Conservation (phyloP, 2,888 invertebrate species). For the Drymonia ruficornis region DNA sequence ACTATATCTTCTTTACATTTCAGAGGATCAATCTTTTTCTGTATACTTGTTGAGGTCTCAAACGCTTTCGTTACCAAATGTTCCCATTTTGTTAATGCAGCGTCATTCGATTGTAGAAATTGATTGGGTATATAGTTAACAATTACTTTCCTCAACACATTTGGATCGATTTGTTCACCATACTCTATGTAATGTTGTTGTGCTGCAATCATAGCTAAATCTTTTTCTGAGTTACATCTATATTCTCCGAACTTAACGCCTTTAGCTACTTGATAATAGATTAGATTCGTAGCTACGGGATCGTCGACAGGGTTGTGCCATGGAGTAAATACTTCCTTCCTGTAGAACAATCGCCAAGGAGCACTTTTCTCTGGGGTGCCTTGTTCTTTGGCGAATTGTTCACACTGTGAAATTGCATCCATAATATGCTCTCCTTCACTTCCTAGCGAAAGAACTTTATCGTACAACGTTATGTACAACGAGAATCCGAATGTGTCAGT, state of each 20-base stretch:
- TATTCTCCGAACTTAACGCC: constrained; percentile 98
- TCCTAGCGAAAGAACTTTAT: constrained; percentile 95
- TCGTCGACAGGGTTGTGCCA: constrained; percentile 96
- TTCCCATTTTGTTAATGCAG: constrained; percentile 89
- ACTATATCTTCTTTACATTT: constrained; percentile 96
- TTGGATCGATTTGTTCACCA: constrained; percentile 87
- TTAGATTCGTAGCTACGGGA: constrained; percentile 92
- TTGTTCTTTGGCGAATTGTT: constrained; percentile 96
- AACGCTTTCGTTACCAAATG: constrained; percentile 89
- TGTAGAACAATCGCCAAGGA: constrained; percentile 94
- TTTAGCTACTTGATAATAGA: constrained; percentile 94
- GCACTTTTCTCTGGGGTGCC: constrained; percentile 93
- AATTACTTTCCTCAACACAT: constrained; percentile 88
- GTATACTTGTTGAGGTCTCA: constrained; percentile 88
- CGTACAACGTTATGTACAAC: constrained; percentile 94
- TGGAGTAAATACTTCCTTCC: constrained; percentile 95
- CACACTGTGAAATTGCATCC: constrained; percentile 98
- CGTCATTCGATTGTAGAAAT: constrained; percentile 86
- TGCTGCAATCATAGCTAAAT: constrained; percentile 94
- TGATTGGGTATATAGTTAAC: constrained; percentile 93
- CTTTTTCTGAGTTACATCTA: constrained; percentile 92
- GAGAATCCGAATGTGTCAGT: constrained; percentile 96
- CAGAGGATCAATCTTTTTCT: constrained; percentile 86
- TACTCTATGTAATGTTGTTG: constrained; percentile 96
- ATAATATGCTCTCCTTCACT: constrained; percentile 96